These are phyloP conservation scores for Rhegmatorhina hoffmannsi DNA, from an alignment of 2,113 vertebrate species.

Conservation along the genomic window DNA sequence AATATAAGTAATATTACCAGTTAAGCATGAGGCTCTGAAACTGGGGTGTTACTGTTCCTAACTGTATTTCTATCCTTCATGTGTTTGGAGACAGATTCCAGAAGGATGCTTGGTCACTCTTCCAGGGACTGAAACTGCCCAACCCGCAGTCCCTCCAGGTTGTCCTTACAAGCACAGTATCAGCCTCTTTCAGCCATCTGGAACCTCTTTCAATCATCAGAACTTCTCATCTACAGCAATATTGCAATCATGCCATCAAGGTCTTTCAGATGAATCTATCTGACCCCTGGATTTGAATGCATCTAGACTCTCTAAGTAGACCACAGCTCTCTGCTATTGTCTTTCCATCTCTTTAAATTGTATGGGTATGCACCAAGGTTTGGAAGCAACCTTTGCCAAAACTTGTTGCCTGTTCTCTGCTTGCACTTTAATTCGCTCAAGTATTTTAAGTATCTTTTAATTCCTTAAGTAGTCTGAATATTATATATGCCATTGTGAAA, in stretches of 20 bases:
- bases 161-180: neutral
- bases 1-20: neutral
- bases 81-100: neutral
- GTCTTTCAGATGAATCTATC: neutral
- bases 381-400: neutral
- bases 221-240: neutral
- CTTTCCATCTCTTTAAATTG: neutral
- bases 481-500: neutral
- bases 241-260: neutral
- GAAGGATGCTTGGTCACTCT: neutral
- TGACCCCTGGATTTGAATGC: neutral
- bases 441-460: neutral
- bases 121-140: neutral
- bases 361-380: fast-evolving
- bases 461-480: neutral
- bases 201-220: neutral
- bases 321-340: neutral
- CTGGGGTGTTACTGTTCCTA: neutral
- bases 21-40: neutral
- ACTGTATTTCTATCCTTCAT: neutral
- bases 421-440: neutral
- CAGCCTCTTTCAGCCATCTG: neutral
- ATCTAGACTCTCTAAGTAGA: neutral
- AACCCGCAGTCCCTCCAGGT: fast-evolving
- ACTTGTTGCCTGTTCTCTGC: neutral